A percentile compares a stretch with the other conserved stretches of the same genome.
These are phyloP conservation scores for Sphenopsis melanotis DNA, from an alignment of 2,797 vertebrate genomes.

Conservation along the genomic window DNA sequence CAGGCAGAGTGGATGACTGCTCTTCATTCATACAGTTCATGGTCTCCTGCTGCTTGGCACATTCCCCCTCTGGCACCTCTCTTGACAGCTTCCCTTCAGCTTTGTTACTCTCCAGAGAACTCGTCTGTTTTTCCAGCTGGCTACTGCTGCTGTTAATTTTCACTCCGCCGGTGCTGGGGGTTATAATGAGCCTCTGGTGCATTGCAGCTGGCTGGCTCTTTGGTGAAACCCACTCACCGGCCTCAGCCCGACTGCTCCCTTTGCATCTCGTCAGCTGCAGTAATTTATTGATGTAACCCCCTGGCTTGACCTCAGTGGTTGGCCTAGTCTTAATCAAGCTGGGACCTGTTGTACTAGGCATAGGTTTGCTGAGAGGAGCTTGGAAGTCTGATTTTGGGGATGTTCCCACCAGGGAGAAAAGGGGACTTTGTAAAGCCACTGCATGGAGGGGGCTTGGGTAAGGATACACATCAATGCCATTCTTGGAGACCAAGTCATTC, in stretches of 20 bases:
- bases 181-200: conserved; percentile 52
- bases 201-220: neutral
- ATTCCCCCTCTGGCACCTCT: neutral
- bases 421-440: conserved; percentile 92
- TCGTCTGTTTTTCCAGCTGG: conserved; percentile 30
- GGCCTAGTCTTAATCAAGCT: conserved; percentile 44
- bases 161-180: neutral
- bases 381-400: conserved; percentile 23
- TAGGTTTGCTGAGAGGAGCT: neutral
- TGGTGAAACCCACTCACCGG: neutral
- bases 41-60: conserved; percentile 17
- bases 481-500: conserved; percentile 83
- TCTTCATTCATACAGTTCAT: conserved; percentile 35
- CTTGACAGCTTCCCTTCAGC: neutral
- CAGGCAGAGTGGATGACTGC: conserved; percentile 20
- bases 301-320: conserved; percentile 62
- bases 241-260: conserved; percentile 46
- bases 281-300: conserved; percentile 84
- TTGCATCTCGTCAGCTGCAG: conserved; percentile 77
- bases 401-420: conserved; percentile 79
- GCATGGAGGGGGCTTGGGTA: conserved; percentile 96
- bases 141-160: conserved; percentile 34
- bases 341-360: neutral
- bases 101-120: conserved; percentile 5
- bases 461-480: conserved; percentile 85